Base-by-base conservation (phyloP, 2,113 vertebrate species). In the Petrocephalus zakoni region DNA sequence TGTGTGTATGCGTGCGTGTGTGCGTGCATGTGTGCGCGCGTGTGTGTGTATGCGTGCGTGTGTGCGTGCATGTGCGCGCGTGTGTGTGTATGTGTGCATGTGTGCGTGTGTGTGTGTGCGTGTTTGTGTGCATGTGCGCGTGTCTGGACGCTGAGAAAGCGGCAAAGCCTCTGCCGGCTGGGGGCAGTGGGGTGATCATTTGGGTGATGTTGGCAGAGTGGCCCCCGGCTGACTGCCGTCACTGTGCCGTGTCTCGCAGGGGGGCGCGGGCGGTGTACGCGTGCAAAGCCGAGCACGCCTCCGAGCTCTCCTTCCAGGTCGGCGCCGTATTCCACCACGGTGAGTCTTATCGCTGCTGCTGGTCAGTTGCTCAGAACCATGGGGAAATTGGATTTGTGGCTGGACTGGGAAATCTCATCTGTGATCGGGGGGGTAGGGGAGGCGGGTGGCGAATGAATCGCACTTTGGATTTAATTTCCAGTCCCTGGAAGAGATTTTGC, bases 311-410 rank as follows among this genome's bases (percentile, higher is more conserved):
- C 88, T 99, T 99, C 95, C 95, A 97, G 94, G 96, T 96, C 92
- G 98, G 98, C 91, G 97, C 97, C 85, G 97, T 99, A 95, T 99
- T 99, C 96, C 96, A 97, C 92, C 95, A 96, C 90, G 98, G 98
- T 99, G 96, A 98, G 98, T 97, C 93, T 94, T 93, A 94, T 94
- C 94, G 21, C 90, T 90, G 89, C 91, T 92, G 93, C 94, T 94
- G 92, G 92, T 92, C 92, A 90, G 89, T 93, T 93, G 92, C 92
- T 94, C 91, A 92, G 91, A 89, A 91, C 91, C 90, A 89, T 83
- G 87, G 91, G 91, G 91, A 94, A 95, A 96, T 96, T 96, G 94
- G 94, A 95, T 95, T 94, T 68, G 86, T n/a, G 55, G 42, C 49
- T 29, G 61, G 61, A 47, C 34, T 22, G 19, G n/a, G 87, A 78